Evolutionary conservation across 2,113 vertebrate species (phyloP), one percentile per base, ranked within the genome.

Genomic region (Odontophorus gujanensis): DNA sequence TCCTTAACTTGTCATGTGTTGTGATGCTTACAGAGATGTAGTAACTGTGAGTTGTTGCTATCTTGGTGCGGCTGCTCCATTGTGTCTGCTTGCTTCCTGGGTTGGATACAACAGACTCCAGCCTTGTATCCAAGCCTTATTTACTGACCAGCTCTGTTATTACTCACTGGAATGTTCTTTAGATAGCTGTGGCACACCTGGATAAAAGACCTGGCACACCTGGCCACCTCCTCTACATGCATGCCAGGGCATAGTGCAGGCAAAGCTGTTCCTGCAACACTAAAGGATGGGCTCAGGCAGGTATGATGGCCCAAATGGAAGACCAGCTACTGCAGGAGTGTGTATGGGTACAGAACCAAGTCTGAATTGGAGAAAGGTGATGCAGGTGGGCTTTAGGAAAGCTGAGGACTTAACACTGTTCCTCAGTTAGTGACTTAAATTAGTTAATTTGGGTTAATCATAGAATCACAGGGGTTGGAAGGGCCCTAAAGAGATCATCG

Each of bases 201-300:
- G 14, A 34, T 55, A 50, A 80, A 80, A 71, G 42, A 62, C 14
- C 51, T 53, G 51, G 51, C 15, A 30, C 26, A 9, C 26, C 51
- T 62, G 68, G 34, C 32, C 25, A 22, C 65, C 26, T 89, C 1
- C 9, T 25, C 43, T 22, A 25, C 18, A 28, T 21, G 36, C 2
- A 0, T 34, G 13, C 7, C 17, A 65, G 13, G 38, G 16, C 30
- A 45, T 0, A 1, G 7, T 32, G 8, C 5, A 85, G 30, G 24
- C 48, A 32, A 92, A 93, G 63, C 82, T 59, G 81, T 42, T 73
- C 28, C n/a, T 19, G 26, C 53, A 48, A 6, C 32, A 19, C 51
- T 26, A 3, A 26, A 59, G 57, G 34, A 40, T 24, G 48, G 58
- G 5, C 18, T 75, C 32, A n/a, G 73, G 43, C 34, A 84, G 47